Percentiles rank a stretch among this genome's conserved stretches.
Evolutionary conservation across 1,140 invertebrate species (phyloP).

Genomic region (Hyphantria cunea): DNA sequence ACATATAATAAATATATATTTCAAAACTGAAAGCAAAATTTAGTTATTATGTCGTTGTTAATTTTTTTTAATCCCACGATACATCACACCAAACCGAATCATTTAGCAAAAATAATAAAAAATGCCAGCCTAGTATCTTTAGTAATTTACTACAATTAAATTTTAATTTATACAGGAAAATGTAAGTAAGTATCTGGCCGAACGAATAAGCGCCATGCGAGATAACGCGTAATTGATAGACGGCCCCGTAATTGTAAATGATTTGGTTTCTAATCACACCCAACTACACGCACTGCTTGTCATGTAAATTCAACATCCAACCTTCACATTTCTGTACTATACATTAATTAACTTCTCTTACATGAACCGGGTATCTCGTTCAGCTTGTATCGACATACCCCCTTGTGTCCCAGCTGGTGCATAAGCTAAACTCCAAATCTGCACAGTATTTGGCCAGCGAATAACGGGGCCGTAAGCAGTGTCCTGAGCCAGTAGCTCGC

Average conservation of each 20-base stretch:
- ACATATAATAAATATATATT: too few relatives aligned
- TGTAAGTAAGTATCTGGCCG: constrained; percentile 20
- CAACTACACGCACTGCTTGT: constrained; percentile 12
- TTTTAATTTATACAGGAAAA: constrained; percentile 21
- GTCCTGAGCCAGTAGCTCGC: constrained; percentile 20
- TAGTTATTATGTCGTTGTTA: too few relatives aligned
- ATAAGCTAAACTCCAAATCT: constrained; percentile 21
- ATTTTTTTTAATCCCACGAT: too few relatives aligned
- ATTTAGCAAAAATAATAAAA: too few relatives aligned
- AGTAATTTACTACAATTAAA: constrained; percentile 13
- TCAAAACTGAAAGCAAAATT: too few relatives aligned
- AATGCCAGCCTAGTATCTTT: too few relatives aligned
- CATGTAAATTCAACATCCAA: constrained; percentile 2
- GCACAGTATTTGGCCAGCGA: constrained; percentile 2
- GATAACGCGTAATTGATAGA: constrained; percentile 27
- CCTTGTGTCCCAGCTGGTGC: constrained; percentile 20
- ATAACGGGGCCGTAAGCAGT: constrained; percentile 3
- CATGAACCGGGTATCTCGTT: constrained; percentile 17
- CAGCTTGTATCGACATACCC: constrained; percentile 18
- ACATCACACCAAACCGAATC: too few relatives aligned
- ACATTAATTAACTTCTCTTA: constrained; percentile 19
- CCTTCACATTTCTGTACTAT: constrained; percentile 15
- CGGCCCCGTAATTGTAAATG: constrained; percentile 22
- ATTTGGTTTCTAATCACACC: constrained; percentile 14
- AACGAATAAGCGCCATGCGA: constrained; percentile 21